Evolutionary conservation across 2,888 invertebrate genomes (phyloP).

Genomic region (Rhodophaea formosa): DNA sequence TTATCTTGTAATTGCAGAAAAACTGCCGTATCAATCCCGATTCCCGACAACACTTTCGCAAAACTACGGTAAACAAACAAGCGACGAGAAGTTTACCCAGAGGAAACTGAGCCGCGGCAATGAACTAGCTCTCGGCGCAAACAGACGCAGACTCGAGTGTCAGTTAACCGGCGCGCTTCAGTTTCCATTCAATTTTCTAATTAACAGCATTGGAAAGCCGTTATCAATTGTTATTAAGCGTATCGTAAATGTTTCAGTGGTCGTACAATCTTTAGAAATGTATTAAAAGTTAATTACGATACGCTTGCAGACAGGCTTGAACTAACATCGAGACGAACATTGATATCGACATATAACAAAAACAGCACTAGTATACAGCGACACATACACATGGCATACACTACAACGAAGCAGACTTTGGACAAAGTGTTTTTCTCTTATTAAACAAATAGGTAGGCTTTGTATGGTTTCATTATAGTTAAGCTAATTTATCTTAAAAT

Average conservation of each 20-base stretch:
- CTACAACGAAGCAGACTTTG: conserved; percentile 1
- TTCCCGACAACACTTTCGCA: conserved; percentile 5
- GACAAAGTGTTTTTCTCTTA: not conserved
- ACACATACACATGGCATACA: not conserved
- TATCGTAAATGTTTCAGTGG: conserved; percentile 14
- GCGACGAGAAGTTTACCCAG: conserved; percentile 17
- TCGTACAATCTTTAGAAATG: not conserved
- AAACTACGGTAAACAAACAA: conserved; percentile 18
- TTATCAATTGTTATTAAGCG: conserved; percentile 5
- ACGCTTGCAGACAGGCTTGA: not conserved
- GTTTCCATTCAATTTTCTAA: conserved; percentile 22
- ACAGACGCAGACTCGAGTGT: conserved; percentile 19
- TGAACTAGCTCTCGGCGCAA: conserved; percentile 19
- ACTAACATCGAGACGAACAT: conserved; percentile 3
- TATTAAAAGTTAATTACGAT: not conserved
- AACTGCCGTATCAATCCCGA: conserved; percentile 3
- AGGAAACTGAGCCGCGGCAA: conserved; percentile 22
- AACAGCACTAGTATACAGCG: not conserved
- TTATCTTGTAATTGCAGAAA: conserved; percentile 7
- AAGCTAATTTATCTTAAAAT: too few relatives aligned
- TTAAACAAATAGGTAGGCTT: not conserved
- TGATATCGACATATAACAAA: not conserved
- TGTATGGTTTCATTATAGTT: too few relatives aligned
- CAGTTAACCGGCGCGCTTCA: conserved; percentile 17
- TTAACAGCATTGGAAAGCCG: conserved; percentile 17